phyloP scores from a whole-genome alignment of 2,113 vertebrate genomes.

The Burhinus bistriatus region DNA sequence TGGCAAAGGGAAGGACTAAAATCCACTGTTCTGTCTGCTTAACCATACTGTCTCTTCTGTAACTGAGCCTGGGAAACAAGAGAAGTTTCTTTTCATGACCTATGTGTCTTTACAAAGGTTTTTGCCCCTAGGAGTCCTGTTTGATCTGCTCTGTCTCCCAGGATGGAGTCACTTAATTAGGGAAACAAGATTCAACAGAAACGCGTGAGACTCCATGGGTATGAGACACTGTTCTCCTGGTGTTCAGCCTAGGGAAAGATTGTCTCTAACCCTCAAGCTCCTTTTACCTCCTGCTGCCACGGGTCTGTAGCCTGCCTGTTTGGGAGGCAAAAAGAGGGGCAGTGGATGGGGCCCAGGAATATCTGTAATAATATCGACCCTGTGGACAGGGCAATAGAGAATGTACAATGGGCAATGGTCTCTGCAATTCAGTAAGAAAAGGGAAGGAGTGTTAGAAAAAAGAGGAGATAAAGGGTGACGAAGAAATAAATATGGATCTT shows the following conservation, averaged over 20 bases:
- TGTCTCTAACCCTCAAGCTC: neutral
- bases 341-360: neutral
- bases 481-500: neutral
- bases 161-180: neutral
- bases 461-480: neutral
- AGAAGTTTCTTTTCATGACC: neutral
- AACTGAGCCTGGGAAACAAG: neutral
- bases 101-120: neutral
- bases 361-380: neutral
- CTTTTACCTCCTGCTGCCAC: neutral
- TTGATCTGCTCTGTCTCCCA: neutral
- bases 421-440: neutral
- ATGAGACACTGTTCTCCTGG: neutral
- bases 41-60: neutral
- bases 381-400: neutral
- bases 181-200: neutral
- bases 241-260: neutral
- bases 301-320: neutral
- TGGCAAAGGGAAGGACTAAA: neutral
- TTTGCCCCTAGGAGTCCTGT: neutral
- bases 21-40: neutral
- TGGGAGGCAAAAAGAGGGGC: neutral
- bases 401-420: neutral
- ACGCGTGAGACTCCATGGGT: neutral
- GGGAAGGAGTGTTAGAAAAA: neutral